A percentile compares a stretch with the other conserved stretches of the same genome.
phyloP scores from a whole-genome alignment of 2,797 vertebrate species.

The Neomorphus geoffroyi region DNA sequence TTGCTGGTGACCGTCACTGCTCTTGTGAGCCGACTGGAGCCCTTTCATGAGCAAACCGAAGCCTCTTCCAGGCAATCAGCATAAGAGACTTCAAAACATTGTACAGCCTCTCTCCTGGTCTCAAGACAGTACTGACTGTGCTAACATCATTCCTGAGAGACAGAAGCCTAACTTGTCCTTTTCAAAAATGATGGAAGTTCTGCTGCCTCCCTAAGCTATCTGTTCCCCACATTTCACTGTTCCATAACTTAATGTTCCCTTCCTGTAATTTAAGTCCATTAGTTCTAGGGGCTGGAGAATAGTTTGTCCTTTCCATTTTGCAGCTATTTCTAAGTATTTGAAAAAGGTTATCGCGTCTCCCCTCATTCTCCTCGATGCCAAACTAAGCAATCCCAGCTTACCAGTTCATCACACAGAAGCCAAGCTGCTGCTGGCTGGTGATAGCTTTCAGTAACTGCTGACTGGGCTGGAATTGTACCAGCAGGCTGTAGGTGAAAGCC shows the following conservation, averaged over 20 bases:
- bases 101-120: not conserved
- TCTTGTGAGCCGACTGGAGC: not conserved
- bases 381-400: conserved; percentile 18
- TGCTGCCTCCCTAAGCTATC: not conserved
- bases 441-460: conserved; percentile 45
- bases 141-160: not conserved
- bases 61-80: not conserved
- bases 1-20: not conserved
- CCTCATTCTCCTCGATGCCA: not conserved
- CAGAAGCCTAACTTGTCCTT: not conserved
- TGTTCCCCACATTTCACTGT: not conserved
- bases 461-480: conserved; percentile 29
- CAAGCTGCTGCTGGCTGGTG: conserved; percentile 8
- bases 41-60: not conserved
- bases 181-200: not conserved
- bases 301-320: not conserved
- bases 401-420: conserved; percentile 5
- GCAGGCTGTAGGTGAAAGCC: not conserved
- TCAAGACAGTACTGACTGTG: not conserved
- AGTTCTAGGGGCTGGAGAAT: not conserved
- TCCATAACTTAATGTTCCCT: not conserved
- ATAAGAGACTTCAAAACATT: not conserved
- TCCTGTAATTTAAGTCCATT: not conserved
- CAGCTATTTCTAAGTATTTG: conserved; percentile 15
- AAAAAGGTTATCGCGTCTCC: not conserved